Evolutionary conservation across 2,888 invertebrate genomes (phyloP), one percentile per base, ranked within the genome.

Genomic region (Isoperla grammatica): DNA sequence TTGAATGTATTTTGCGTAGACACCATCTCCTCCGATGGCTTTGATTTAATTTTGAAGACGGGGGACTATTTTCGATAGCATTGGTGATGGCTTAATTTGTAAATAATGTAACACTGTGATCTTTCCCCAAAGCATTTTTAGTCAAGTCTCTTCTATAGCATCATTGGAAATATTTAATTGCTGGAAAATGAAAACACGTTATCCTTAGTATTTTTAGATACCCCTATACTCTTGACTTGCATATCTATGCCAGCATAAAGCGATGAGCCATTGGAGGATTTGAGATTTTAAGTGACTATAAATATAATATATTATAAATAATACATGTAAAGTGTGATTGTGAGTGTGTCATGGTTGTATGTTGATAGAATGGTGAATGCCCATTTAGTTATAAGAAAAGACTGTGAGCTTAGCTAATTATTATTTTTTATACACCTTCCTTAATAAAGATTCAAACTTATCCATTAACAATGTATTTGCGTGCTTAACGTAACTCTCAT

Each of bases 1-100:
- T 56, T 35, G 59, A 46, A 43, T 61, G 61, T 56, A 59, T 61
- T 64, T 64, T 59, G 37, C 17, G 42, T 42, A 50, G 39, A 56
- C 15, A 49, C 55, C 63, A 63, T 64, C 64, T 64, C 64, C 62
- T 64, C 64, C 64, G 63, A 56, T 63, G 64, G 64, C 63, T 64
- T 29, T 55, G 40, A 59, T 35, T 45, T 29, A 23, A 54, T 42
- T 22, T 40, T 50, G 40, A 58, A 56, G 58, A 54, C 29, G 48
- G 59, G 61, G 63, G 55, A 63, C 53, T 54, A 57, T 48, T 61
- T 49, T 56, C 37, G 49, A 22, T 60, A 39, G 37, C 50, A 40
- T 57, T 59, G 63, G 61, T 63, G 61, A 56, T 61, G 58, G 57
- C 57, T 63, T 56, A 6, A 55, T 60, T 54, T 63, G 56, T 62